phyloP scores from a whole-genome alignment of 2,797 vertebrate genomes.

The Danio aesculapii region DNA sequence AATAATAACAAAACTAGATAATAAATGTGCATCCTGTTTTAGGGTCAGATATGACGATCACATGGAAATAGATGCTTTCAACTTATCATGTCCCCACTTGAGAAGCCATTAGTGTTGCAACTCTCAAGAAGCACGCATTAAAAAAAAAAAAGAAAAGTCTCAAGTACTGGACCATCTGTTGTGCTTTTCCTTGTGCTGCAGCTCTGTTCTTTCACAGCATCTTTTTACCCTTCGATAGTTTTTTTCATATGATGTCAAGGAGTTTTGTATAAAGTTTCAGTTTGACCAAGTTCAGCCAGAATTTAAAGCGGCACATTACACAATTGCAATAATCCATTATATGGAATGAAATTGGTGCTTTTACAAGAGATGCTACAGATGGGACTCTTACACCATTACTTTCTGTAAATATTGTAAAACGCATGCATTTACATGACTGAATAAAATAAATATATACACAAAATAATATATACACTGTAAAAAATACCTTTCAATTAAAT shows the following conservation, averaged over 20 bases:
- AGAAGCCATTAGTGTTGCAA: conserved; percentile 50
- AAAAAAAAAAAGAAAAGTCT: neutral
- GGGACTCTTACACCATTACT: neutral
- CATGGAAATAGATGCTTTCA: conserved; percentile 35
- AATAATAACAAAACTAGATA: conserved; percentile 13
- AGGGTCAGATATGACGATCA: conserved; percentile 26
- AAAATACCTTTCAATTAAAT: too few relatives aligned
- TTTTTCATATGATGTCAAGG: conserved; percentile 10
- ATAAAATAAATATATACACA: too few relatives aligned
- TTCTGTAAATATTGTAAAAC: neutral
- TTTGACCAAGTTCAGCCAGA: conserved; percentile 1
- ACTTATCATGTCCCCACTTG: conserved; percentile 39
- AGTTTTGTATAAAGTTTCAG: conserved; percentile 5
- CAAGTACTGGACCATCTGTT: conserved; percentile 45
- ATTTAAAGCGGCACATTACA: conserved; percentile 35
- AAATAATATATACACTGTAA: neutral
- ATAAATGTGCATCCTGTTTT: conserved; percentile 48
- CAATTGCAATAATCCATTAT: conserved; percentile 25
- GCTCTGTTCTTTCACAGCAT: neutral
- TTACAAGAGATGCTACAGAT: conserved; percentile 33
- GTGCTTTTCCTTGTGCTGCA: conserved; percentile 9
- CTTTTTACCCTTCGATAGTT: conserved; percentile 5
- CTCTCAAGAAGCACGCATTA: neutral
- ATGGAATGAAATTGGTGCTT: conserved; percentile 46
- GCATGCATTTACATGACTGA: neutral